Base-by-base conservation (phyloP, 1,140 invertebrate species). In the Drosophila littoralis region DNA sequence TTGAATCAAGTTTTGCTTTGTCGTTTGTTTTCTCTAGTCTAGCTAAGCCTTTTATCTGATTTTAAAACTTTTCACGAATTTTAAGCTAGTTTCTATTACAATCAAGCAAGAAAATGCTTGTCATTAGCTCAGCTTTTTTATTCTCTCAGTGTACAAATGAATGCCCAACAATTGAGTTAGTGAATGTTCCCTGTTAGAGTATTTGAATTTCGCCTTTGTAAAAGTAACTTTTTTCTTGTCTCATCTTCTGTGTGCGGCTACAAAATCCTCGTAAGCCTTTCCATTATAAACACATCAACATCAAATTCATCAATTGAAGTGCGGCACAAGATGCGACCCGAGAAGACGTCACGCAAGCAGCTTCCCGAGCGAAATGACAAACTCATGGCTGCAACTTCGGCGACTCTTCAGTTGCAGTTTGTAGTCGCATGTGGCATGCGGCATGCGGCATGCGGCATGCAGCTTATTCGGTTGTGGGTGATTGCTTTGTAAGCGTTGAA, bases 271-370 rank as follows among this genome's bases (percentile, higher is more conserved):
- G n/a, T n/a, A 51, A 68, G 35, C 54, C 52, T 67, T 42, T 51
- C 17, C 60, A 80, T 76, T 81, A 81, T 77, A 68, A 81, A 77
- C 55, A 80, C 64, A 81, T 81, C 68, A 74, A 74, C 43, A 61
- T 60, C 42, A 17, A 60, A 79, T 52, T 52, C 77, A 79, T 79
- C 77, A 81, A 81, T 81, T 74, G 68, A 59, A 77, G 60, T 52
- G 59, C 52, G 33, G 52, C 40, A 38, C 35, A 48, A 75, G 59
- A 79, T 79, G 57, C 74, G 63, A 72, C 73, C 59, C 42, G 42
- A 38, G 63, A 59, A 68, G 73, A 74, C 69, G 79, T 73, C 79
- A 81, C 79, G 79, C 79, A 68, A 81, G 46, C 51, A 58, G 50
- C 50, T 52, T 52, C 50, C 50, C 50, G 55, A 80, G 72, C 36